Evolutionary conservation across 2,797 vertebrate species (phyloP).

Genomic region (Erpetoichthys calabaricus): DNA sequence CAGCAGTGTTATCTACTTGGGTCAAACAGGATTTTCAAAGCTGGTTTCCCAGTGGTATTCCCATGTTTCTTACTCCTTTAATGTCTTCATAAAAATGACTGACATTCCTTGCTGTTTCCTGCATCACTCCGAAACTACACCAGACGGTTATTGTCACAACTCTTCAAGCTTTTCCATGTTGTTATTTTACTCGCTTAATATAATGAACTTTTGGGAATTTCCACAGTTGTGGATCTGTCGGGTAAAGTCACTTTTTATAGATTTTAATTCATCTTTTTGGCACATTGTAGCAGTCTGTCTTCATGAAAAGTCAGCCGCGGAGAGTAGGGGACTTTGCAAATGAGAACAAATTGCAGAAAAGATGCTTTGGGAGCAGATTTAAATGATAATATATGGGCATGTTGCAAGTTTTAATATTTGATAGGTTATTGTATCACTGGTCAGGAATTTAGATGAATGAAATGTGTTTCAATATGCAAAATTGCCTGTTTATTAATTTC

Average conservation of each 20-base stretch:
- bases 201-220: constrained; percentile 33
- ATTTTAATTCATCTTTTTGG: constrained; percentile 32
- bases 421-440: no score
- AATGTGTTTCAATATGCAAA: no score
- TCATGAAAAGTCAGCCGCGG: constrained; percentile 3
- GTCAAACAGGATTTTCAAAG: no score
- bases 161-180: constrained; percentile 32
- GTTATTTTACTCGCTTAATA: constrained; percentile 32
- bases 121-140: no score
- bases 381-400: constrained; percentile 7
- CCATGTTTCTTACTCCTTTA: no score
- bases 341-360: constrained; percentile 16
- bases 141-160: constrained; percentile 28
- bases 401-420: constrained; percentile 1
- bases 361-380: constrained; percentile 25
- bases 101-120: no score
- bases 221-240: constrained; percentile 38
- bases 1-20: no score
- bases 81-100: no score
- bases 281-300: constrained; percentile 28
- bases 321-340: constrained; percentile 19
- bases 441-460: no score
- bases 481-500: no score
- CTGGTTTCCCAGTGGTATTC: no score
- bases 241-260: constrained; percentile 48